Conservation (phyloP, 2,888 invertebrate species). For the Onchidella celtica region DNA sequence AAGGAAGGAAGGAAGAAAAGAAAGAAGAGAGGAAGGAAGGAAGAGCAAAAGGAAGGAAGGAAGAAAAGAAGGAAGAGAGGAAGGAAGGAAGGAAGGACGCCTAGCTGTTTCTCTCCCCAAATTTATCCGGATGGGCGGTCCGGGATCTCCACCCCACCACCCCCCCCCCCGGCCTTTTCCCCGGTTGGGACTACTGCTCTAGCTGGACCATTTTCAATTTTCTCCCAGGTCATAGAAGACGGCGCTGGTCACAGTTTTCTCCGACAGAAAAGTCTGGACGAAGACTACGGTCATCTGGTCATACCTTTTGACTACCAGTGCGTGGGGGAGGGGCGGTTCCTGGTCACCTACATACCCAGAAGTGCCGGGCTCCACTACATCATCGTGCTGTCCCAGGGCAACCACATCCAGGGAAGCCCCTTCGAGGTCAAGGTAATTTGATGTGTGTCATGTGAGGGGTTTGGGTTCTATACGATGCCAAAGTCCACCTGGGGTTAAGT, state of each 20-base stretch:
- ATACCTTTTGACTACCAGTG: slow-evolving; percentile 72
- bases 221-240: slow-evolving; percentile 66
- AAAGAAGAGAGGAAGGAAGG: background rate
- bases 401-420: slow-evolving; percentile 71
- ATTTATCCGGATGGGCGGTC: no score
- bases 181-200: no score
- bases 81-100: no score
- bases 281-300: slow-evolving; percentile 54
- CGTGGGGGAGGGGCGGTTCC: slow-evolving; percentile 67
- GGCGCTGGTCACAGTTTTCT: slow-evolving; percentile 66
- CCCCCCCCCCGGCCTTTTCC: no score
- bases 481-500: no score
- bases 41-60: background rate
- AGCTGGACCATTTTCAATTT: no score
- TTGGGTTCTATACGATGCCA: no score
- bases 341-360: slow-evolving; percentile 70
- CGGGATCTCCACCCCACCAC: no score
- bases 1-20: no score
- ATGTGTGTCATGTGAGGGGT: background rate
- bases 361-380: slow-evolving; percentile 69
- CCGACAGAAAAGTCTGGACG: slow-evolving; percentile 63
- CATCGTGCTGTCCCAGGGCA: slow-evolving; percentile 65
- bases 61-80: no score
- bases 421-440: slow-evolving; percentile 65
- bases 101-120: no score